Evolutionary conservation across 2,113 vertebrate genomes (phyloP), one percentile per base, ranked within the genome.

Genomic region (Hemiscyllium ocellatum): DNA sequence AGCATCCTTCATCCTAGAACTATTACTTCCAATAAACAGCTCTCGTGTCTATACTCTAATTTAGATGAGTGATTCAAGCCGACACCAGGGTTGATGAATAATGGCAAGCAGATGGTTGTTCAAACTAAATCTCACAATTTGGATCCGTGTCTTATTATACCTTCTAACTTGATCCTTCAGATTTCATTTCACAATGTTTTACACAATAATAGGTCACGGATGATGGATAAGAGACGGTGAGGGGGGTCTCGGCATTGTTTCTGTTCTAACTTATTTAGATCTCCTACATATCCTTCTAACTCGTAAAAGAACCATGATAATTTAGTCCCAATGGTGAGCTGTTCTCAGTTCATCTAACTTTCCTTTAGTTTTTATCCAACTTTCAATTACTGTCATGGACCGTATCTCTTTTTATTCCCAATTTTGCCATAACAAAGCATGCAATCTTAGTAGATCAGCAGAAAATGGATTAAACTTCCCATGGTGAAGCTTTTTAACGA

Each of bases 311-410:
- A 37, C 56, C 5, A 6, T 93, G 65, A 20, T 93, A 66, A 93
- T 93, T 93, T 93, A 37, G 61, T 93, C 89, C 89, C 61, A 68
- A 93, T 66, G 61, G 89, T 93, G 61, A 93, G n/a, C 61, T 91
- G 1, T 66, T 91, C 33, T 65, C 89, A 91, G 33, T 91, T 66
- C 89, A 91, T 91, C 89, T 20, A 93, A 93, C 89, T 93, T 93
- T 93, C 89, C 89, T 93, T 93, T 66, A 68, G 89, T 93, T 93
- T 93, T 22, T 66, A 93, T 93, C 89, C 89, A 93, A 93, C 7
- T 93, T 93, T 93, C 61, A 93, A 66, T 93, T 93, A 61, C 29
- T 68, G 61, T 66, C 8, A 19, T 68, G 89, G 61, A 66, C 33
- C 33, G 19, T 93, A 65, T 65, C 61, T 66, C 87, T 90, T n/a